Percentiles rank a stretch among this genome's conserved stretches.
Evolutionary conservation across 2,888 invertebrate genomes (phyloP).

Genomic region (Torymus aiolomorphi): DNA sequence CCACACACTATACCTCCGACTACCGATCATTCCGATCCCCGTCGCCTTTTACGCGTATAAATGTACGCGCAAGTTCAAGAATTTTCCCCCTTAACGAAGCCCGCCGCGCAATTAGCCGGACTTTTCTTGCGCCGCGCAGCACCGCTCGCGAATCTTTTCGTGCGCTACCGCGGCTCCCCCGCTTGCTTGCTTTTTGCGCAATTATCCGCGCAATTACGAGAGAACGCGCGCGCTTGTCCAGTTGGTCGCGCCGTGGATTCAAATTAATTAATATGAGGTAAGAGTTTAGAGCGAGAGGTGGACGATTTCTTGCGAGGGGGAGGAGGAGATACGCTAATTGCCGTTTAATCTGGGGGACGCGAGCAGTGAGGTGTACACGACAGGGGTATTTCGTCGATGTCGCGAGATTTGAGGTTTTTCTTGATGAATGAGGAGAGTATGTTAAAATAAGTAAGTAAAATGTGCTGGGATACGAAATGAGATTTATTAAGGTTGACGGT

Average conservation of each 20-base stretch:
- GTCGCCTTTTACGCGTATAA: too few relatives aligned
- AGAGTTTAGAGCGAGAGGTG: constrained; percentile 18
- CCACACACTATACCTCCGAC: too few relatives aligned
- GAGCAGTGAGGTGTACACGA: constrained; percentile 10
- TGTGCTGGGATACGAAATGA: too few relatives aligned
- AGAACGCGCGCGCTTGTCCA: too few relatives aligned
- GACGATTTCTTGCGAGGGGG: neutral
- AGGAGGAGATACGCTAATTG: constrained; percentile 41
- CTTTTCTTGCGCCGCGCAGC: constrained; percentile 11
- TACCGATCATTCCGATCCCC: too few relatives aligned
- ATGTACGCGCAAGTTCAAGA: constrained; percentile 16
- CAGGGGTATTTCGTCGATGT: constrained; percentile 5
- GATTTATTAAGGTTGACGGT: too few relatives aligned
- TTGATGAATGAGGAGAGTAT: too few relatives aligned
- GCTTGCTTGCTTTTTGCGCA: constrained; percentile 40
- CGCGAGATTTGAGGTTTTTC: neutral
- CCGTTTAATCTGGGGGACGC: constrained; percentile 41
- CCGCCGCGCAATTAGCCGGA: constrained; percentile 32
- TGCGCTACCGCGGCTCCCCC: neutral
- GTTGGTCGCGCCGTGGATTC: constrained; percentile 17
- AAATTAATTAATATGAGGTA: constrained; percentile 53
- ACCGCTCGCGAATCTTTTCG: neutral
- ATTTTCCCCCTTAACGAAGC: constrained; percentile 44
- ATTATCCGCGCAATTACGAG: constrained; percentile 44
- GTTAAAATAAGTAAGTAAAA: too few relatives aligned